Conservation (phyloP, 2,888 invertebrate species). For the Formica aserva region DNA sequence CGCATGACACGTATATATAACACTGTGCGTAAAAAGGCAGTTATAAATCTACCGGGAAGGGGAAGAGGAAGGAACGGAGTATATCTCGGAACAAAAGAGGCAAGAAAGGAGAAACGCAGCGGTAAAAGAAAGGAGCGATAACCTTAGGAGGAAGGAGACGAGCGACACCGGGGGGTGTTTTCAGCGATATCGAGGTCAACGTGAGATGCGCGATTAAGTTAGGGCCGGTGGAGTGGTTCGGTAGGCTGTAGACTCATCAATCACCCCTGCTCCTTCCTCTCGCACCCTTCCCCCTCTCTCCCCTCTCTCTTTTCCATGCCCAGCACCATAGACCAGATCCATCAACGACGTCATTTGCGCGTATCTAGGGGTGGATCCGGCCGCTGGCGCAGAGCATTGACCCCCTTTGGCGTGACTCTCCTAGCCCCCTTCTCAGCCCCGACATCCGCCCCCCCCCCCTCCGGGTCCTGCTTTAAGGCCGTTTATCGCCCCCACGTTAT, state of each 20-base stretch:
- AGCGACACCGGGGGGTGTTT: conserved; percentile 43
- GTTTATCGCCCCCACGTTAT: conserved; percentile 29
- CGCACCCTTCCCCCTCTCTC: not conserved
- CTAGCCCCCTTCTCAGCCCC: not conserved
- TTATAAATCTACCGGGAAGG: conserved; percentile 16
- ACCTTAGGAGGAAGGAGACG: conserved; percentile 36
- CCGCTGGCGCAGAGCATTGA: conserved; percentile 71
- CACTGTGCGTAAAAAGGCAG: conserved; percentile 7
- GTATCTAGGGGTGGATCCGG: conserved; percentile 77
- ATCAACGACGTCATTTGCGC: conserved; percentile 83
- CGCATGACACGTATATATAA: conserved; percentile 12
- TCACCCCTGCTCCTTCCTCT: conserved; percentile 69
- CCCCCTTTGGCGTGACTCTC: conserved; percentile 51
- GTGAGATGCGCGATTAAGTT: conserved; percentile 64
- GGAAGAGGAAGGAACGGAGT: not conserved
- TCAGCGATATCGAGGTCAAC: conserved; percentile 73
- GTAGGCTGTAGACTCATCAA: conserved; percentile 77
- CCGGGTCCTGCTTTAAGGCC: conserved; percentile 45
- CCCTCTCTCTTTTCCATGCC: conserved; percentile 48
- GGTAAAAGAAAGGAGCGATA: conserved; percentile 46
- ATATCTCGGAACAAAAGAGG: conserved; percentile 31
- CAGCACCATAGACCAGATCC: conserved; percentile 75
- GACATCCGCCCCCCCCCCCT: not conserved
- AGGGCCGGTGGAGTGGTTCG: conserved; percentile 39
- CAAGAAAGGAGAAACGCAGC: conserved; percentile 45